phyloP scores from a whole-genome alignment of 2,113 vertebrate species.

The Megatriorchis doriae region DNA sequence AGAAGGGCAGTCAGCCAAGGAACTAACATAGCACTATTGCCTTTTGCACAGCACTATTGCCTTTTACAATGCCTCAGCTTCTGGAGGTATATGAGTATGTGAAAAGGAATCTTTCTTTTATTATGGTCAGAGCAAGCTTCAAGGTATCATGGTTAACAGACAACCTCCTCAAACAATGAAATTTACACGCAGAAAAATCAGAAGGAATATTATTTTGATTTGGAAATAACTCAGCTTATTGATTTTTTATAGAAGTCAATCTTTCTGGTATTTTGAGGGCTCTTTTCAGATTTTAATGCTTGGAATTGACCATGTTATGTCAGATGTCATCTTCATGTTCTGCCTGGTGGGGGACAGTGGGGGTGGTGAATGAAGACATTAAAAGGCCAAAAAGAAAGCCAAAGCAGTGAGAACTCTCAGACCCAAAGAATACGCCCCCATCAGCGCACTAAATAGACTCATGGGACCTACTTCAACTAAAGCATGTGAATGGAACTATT shows the following conservation, averaged over 20 bases:
- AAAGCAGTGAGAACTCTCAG: background rate
- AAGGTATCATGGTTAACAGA: background rate
- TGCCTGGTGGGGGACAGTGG: background rate
- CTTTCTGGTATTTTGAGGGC: background rate
- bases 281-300: background rate
- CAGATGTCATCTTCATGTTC: background rate
- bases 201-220: background rate
- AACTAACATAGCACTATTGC: background rate
- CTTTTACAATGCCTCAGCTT: background rate
- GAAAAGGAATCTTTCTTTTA: background rate
- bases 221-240: background rate
- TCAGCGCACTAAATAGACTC: background rate
- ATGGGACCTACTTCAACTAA: background rate
- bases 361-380: background rate
- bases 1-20: background rate
- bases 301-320: background rate
- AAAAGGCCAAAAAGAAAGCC: background rate
- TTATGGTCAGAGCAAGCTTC: background rate
- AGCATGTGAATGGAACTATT: background rate
- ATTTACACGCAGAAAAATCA: background rate
- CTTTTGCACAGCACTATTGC: background rate
- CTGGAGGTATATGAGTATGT: background rate
- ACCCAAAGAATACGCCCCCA: background rate
- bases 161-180: background rate
- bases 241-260: background rate